Conservation (phyloP, 2,888 invertebrate species). For the Agrilus cyanescens region DNA sequence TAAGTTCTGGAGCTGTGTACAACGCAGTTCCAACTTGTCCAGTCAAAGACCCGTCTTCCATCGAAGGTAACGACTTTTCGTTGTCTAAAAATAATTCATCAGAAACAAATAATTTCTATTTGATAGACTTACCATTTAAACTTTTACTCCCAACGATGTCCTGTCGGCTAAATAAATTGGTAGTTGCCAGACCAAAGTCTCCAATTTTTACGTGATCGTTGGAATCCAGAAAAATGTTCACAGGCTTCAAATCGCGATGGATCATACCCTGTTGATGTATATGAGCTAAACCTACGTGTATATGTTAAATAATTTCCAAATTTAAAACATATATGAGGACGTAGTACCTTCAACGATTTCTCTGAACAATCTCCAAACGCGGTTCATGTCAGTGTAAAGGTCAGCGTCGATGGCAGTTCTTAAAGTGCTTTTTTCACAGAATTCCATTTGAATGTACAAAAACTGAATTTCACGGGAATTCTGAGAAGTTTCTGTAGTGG, state of each 20-base stretch:
- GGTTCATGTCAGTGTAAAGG: conserved; percentile 60
- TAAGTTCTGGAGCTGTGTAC: conserved; percentile 90
- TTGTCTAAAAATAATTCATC: conserved; percentile 18
- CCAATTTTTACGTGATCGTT: conserved; percentile 96
- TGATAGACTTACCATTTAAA: conserved; percentile 15
- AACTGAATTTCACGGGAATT: conserved; percentile 43
- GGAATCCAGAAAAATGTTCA: conserved; percentile 90
- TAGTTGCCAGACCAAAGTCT: conserved; percentile 93
- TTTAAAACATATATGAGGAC: background rate
- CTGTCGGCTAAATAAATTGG: conserved; percentile 40
- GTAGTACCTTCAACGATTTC: conserved; percentile 78
- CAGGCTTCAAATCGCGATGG: conserved; percentile 75
- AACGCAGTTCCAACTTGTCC: conserved; percentile 88
- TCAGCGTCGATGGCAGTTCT: conserved; percentile 78
- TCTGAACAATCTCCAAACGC: conserved; percentile 85
- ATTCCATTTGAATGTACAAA: conserved; percentile 96
- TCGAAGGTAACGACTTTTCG: conserved; percentile 23
- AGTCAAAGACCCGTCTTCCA: conserved; percentile 45
- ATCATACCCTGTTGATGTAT: conserved; percentile 90
- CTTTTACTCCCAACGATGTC: conserved; percentile 21
- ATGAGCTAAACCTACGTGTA: conserved; percentile 54
- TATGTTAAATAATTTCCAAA: background rate
- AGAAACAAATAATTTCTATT: background rate
- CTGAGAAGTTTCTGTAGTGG: conserved; percentile 1
- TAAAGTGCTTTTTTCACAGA: conserved; percentile 92